Base-by-base conservation (phyloP, 2,888 invertebrate genomes). In the Calameuta idolon region DNA sequence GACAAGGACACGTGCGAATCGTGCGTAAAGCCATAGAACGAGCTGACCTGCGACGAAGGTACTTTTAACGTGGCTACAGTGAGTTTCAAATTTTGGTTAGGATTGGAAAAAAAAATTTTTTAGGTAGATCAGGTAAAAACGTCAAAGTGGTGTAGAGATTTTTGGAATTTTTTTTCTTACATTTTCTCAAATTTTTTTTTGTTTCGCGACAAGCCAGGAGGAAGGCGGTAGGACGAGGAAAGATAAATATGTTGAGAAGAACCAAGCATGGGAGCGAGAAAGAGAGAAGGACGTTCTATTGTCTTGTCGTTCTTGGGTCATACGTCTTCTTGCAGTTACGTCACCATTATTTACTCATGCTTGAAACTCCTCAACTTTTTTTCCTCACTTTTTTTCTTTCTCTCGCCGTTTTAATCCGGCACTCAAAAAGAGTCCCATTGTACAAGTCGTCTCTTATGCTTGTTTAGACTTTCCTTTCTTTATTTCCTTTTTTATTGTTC, bases 1-100 rank as follows among this genome's bases (percentile, higher is more conserved):
- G 89, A 87, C 90, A 90, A 90, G 90, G 90, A 89, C 90, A 87
- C 81, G 79, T 77, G 74, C 77, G 77, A 79, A 83, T 84, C 77
- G 85, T 81, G 82, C 81, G 83, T 81, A 75, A 85, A 81, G 80
- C 78, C 55, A 55, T 55, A 55, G 23, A 55, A 55, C 55, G 55
- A 55, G 55, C 55, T 23, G 5, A 55, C 55, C 55, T 23, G 23
- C 5, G 23, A 40, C 23, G 40, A 40, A 15, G 40, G 15, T 15
- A 40, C 55, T 23, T 55, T 9, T 55, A 23, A 9, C 15, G 23
- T 23, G 23, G 9, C 55, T 55, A 23, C 2, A 55, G 23, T 2
- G 15, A 9, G 55, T 55, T 55, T 55, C 55, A 23, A 23, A 55
- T 9, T 55, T 5, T 9, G 5, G 5, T 55, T 23, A 23, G 23